These are phyloP conservation scores for Psittacus erithacus DNA, from an alignment of 2,113 vertebrate genomes.

Conservation along the genomic window DNA sequence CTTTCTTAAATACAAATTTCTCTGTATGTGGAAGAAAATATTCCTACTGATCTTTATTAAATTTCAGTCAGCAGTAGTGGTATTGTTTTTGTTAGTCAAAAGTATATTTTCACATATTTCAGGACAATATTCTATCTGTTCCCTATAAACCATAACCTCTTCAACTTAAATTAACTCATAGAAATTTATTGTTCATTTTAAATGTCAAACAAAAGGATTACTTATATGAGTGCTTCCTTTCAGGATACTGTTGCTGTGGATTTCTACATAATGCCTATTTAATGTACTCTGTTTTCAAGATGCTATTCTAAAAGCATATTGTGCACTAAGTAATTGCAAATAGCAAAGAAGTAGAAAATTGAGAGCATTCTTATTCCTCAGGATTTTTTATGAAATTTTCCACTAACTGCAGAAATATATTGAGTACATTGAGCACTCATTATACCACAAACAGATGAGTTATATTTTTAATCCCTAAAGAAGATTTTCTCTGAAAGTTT, in stretches of 20 bases:
- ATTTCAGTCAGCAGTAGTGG: neutral
- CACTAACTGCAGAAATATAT: neutral
- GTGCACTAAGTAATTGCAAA: neutral
- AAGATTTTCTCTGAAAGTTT: neutral
- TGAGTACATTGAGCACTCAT: neutral
- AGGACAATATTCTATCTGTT: neutral
- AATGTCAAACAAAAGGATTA: neutral
- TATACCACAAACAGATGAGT: neutral
- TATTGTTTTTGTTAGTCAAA: neutral
- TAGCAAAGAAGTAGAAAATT: neutral
- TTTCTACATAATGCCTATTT: neutral
- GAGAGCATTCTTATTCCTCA: neutral
- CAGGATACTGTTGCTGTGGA: neutral
- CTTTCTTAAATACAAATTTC: neutral
- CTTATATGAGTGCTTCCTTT: neutral
- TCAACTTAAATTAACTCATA: neutral
- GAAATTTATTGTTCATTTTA: neutral
- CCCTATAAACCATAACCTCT: neutral
- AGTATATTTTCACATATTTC: neutral
- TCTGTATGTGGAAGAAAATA: neutral
- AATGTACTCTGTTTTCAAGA: constrained; percentile 7
- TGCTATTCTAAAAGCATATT: neutral
- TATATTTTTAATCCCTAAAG: neutral
- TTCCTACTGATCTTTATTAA: neutral
- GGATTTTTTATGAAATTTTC: neutral